phyloP scores from a whole-genome alignment of 2,888 invertebrate species.

The Anorthoa munda region DNA sequence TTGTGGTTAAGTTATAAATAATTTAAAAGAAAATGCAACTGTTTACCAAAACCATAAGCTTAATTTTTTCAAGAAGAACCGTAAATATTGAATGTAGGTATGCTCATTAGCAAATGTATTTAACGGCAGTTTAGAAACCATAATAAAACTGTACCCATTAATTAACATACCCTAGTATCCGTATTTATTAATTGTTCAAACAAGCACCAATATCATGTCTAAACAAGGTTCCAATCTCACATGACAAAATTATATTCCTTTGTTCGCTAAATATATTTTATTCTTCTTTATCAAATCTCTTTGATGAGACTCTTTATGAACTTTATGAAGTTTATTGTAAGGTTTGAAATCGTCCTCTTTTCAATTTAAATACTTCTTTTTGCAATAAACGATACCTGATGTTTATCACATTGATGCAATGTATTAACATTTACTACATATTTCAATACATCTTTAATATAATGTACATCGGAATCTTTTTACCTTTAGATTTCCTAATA shows the following conservation, averaged over 20 bases:
- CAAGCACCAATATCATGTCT: constrained; percentile 5
- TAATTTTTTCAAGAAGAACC: too few species aligned
- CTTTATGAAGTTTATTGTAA: constrained; percentile 52
- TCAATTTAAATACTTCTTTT: constrained; percentile 25
- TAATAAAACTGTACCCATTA: constrained; percentile 32
- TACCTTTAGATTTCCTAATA: constrained; percentile 73
- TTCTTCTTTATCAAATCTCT: constrained; percentile 18
- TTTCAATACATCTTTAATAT: constrained; percentile 46
- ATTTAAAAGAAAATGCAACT: not conserved
- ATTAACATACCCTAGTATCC: constrained; percentile 45
- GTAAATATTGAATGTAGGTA: not conserved
- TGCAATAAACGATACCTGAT: constrained; percentile 44
- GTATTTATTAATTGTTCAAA: constrained; percentile 38
- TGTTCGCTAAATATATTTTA: constrained; percentile 25
- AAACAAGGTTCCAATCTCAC: not conserved
- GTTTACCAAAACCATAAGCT: too few species aligned
- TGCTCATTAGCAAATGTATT: constrained; percentile 36
- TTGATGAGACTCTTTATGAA: constrained; percentile 46
- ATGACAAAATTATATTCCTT: constrained; percentile 29
- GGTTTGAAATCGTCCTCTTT: constrained; percentile 40
- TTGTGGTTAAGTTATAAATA: not conserved
- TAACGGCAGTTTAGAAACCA: constrained; percentile 50
- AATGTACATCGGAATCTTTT: constrained; percentile 59
- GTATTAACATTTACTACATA: constrained; percentile 29
- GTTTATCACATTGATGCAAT: constrained; percentile 41